Conservation (phyloP, 2,888 invertebrate species). For the Eurois occulta region DNA sequence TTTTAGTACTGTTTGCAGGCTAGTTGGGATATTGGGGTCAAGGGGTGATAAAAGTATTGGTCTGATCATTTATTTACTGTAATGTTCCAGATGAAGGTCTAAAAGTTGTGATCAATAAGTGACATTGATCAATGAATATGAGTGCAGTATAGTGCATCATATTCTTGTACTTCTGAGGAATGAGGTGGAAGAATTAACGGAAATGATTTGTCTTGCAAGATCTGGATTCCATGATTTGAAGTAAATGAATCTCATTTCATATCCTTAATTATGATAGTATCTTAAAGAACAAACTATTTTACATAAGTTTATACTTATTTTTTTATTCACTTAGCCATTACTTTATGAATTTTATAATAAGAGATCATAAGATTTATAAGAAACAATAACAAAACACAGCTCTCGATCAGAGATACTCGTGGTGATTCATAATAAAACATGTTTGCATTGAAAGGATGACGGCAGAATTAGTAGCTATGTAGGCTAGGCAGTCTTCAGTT, state of each 20-base stretch:
- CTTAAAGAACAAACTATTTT: background rate
- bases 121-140: slow-evolving; percentile 5
- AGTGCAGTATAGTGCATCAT: background rate
- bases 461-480: slow-evolving; percentile 22
- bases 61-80: slow-evolving; percentile 17
- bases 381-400: background rate
- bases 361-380: slow-evolving; percentile 1
- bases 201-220: background rate
- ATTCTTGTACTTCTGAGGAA: background rate
- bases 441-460: slow-evolving; percentile 27
- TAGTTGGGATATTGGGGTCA: slow-evolving; percentile 24
- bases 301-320: background rate
- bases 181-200: background rate
- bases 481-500: slow-evolving; percentile 26
- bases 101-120: background rate
- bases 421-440: slow-evolving; percentile 20
- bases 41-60: slow-evolving; percentile 21
- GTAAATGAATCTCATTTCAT: background rate
- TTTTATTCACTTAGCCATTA: background rate
- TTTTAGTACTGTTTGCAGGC: slow-evolving; percentile 21
- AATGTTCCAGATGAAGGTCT: background rate
- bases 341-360: background rate
- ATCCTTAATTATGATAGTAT: background rate
- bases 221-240: background rate
- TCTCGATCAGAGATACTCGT: slow-evolving; percentile 13